Evolutionary conservation across 2,113 vertebrate genomes (phyloP), one percentile per base, ranked within the genome.

Genomic region (Epinephelus fuscoguttatus): DNA sequence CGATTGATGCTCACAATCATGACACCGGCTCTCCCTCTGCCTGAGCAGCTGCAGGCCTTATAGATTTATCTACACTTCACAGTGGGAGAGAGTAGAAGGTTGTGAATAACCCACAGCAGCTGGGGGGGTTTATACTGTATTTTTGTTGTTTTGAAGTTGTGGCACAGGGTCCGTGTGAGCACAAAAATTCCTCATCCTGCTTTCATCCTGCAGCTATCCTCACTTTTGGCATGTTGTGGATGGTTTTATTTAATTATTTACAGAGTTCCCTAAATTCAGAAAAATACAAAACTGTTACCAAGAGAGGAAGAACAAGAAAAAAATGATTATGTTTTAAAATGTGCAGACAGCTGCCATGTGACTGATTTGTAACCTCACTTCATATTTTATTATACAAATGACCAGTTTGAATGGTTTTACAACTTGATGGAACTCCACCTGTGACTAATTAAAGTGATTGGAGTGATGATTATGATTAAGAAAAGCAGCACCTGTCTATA

Each of bases 11-110:
- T 77, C 59, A 45, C 18, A 21, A 13, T 67, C 30, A 52, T n/a
- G 70, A 67, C 67, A 15, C 56, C 0, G 63, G 13, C 18, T 3
- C 68, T 17, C 11, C 40, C 19, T 55, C 19, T 57, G 47, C 70
- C 27, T 53, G 60, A 78, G 60, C 33, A 21, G 76, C 80, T 67
- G 60, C 33, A 17, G 11, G 71, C 67, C 67, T 18, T 71, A 75
- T 60, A 42, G 81, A 87, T 84, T 23, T 55, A 63, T 76, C 60
- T 68, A 1, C 6, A 14, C n/a, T 14, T 74, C 68, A 10, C 67
- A 64, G 69, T 3, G 13, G 3, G 67, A 68, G 6, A 42, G 50
- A 59, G 52, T 14, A 0, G 12, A 42, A 53, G 21, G 17, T n/a
- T 25, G 50, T 42, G 52, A 74, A 64, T 52, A 57, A 59, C 42